A percentile compares a stretch with the other conserved stretches of the same genome.
Conservation (phyloP, 2,888 invertebrate genomes). For the Drosophila eohydei region DNA sequence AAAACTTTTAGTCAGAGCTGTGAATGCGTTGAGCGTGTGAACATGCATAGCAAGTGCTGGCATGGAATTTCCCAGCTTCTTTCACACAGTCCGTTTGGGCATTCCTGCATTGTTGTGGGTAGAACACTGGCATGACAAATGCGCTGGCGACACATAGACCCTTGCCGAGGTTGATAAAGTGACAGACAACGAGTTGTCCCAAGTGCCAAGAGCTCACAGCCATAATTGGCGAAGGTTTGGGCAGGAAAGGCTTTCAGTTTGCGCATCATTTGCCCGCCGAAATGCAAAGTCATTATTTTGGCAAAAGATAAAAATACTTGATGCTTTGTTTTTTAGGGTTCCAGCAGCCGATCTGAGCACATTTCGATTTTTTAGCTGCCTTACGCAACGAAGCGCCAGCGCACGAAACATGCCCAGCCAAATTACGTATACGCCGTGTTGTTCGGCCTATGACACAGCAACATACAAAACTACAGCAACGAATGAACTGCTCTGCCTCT, state of each 20-base stretch:
- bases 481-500: background rate
- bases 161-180: constrained; percentile 68
- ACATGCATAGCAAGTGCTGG: constrained; percentile 28
- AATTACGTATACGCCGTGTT: constrained; percentile 67
- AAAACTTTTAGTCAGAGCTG: constrained; percentile 22
- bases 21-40: constrained; percentile 21
- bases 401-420: constrained; percentile 18
- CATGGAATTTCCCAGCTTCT: constrained; percentile 13
- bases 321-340: constrained; percentile 40
- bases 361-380: constrained; percentile 38
- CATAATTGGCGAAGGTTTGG: constrained; percentile 36
- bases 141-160: constrained; percentile 63
- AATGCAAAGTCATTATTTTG: constrained; percentile 76
- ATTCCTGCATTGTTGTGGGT: constrained; percentile 11
- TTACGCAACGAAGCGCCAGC: constrained; percentile 2
- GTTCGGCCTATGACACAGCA: constrained; percentile 26
- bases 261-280: constrained; percentile 66
- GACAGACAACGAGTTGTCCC: constrained; percentile 59
- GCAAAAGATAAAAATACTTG: constrained; percentile 53
- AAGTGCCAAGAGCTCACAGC: constrained; percentile 6
- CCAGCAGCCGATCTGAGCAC: constrained; percentile 19
- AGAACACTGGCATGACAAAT: constrained; percentile 47
- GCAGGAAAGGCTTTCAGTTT: constrained; percentile 37
- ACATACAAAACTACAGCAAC: constrained; percentile 1
- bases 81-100: constrained; percentile 11